Conservation (phyloP, 2,797 vertebrate genomes). For the Presbytis comata region DNA sequence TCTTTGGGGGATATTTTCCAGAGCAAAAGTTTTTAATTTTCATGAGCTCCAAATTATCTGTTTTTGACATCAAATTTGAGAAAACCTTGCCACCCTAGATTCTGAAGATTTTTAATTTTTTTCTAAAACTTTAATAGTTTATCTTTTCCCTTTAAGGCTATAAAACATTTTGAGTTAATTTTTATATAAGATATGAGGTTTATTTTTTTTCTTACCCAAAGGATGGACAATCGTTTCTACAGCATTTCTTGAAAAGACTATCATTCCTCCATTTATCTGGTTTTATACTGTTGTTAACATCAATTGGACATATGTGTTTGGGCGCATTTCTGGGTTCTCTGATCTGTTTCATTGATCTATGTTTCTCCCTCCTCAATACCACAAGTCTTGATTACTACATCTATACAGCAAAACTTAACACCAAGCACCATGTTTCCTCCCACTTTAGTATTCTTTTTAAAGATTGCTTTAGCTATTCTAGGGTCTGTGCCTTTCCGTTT, state of each 20-base stretch:
- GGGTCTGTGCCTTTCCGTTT: neutral
- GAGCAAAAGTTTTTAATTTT: neutral
- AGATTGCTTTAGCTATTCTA: neutral
- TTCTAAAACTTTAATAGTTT: neutral
- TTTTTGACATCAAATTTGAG: neutral
- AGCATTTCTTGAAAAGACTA: neutral
- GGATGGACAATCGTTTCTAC: neutral
- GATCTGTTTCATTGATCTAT: neutral
- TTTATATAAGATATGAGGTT: neutral
- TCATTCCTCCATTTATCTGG: neutral
- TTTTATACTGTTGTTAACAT: neutral
- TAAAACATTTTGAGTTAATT: neutral
- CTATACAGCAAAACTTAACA: neutral
- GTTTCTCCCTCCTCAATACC: neutral
- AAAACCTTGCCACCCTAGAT: neutral
- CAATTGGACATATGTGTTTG: neutral
- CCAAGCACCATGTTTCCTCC: neutral
- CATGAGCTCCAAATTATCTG: neutral
- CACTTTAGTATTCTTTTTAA: neutral
- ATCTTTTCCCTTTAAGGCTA: neutral
- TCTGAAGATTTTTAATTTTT: neutral
- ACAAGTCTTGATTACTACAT: neutral
- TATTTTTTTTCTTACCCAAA: neutral
- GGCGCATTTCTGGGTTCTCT: neutral
- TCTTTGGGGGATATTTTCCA: neutral